Evolutionary conservation across 2,113 vertebrate species (phyloP).

Genomic region (Circaetus gallicus): DNA sequence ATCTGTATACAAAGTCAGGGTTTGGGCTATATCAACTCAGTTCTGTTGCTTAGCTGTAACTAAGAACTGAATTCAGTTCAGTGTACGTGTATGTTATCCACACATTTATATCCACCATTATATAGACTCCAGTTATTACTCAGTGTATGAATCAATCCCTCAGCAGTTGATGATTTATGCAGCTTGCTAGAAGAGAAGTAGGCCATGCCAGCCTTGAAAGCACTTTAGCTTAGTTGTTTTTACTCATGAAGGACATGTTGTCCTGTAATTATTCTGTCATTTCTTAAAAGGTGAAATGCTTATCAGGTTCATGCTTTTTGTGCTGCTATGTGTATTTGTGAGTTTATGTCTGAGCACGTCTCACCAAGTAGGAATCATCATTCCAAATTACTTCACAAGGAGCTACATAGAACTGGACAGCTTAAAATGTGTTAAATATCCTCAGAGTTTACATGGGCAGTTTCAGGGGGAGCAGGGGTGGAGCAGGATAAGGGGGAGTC

Average conservation of each 20-base stretch:
- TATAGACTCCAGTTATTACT: constrained; percentile 1
- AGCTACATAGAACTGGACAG: constrained; percentile 54
- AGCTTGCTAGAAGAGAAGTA: constrained; percentile 72
- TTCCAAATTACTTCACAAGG: constrained; percentile 39
- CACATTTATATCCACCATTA: not conserved
- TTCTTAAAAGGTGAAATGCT: constrained; percentile 76
- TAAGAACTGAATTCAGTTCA: not conserved
- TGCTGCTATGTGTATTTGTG: not conserved
- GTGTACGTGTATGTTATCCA: not conserved
- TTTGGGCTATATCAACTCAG: not conserved
- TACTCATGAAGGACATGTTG: constrained; percentile 75
- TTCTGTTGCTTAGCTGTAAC: not conserved
- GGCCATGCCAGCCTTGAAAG: constrained; percentile 73
- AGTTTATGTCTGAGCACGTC: constrained; percentile 55
- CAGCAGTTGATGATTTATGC: constrained; percentile 73
- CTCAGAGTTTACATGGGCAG: constrained; percentile 9
- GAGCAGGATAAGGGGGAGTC: not conserved
- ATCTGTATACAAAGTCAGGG: not conserved
- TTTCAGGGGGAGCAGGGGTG: not conserved
- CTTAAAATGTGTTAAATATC: constrained; percentile 59
- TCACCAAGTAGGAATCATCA: constrained; percentile 48
- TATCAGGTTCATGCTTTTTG: constrained; percentile 67
- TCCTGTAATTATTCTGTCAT: constrained; percentile 81
- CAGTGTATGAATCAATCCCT: constrained; percentile 29
- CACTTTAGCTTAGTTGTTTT: constrained; percentile 75